Base-by-base conservation (phyloP, 1,140 invertebrate species). In the Scylla paramamosain region DNA sequence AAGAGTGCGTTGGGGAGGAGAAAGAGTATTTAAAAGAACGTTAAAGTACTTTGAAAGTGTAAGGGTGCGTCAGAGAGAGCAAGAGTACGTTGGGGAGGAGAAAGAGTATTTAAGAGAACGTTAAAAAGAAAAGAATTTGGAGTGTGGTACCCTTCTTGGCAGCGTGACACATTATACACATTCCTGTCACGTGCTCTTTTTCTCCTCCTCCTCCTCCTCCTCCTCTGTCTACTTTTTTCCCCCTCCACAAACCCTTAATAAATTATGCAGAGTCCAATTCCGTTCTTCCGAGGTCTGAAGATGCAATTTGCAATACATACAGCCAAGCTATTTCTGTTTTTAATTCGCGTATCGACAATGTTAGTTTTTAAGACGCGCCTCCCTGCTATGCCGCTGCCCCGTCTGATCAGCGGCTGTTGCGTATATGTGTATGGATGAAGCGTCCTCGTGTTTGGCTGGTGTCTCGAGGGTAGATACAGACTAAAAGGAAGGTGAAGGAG, bases 181-280 rank as follows among this genome's bases (percentile, higher is more conserved):
- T 88, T 95, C 77, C 96, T 88, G 93, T 96, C 89, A 91, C 45
- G 8, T 83, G n/a, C 59, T 94, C 91, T 88, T 87, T 92, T 32
- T 45, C 92, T 29, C 46, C 52, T 32, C 39, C 32, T 88, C 92
- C 52, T 32, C 39, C 32, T 88, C 92, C 39, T 88, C 84, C 46
- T 45, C 39, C 92, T 93, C 82, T 88, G 10, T 48, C 32, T 48
- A 28, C 67, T 31, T 67, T 77, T 92, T 77, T 45, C 32, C 52
- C 91, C 31, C 52, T 45, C 52, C 14, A 12, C n/a, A 77, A 77
- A 25, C 67, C 20, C n/a, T 77, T n/a, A 77, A 77, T 77, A n/a
- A 77, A 77, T 77, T 16, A 77, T 77, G 25, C 67, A 77, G 20
- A 7, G n/a, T 77, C 67, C 67, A 77, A 77, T 77, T 77, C 67